phyloP scores from a whole-genome alignment of 2,888 invertebrate species.

The Tanypteryx hageni region DNA sequence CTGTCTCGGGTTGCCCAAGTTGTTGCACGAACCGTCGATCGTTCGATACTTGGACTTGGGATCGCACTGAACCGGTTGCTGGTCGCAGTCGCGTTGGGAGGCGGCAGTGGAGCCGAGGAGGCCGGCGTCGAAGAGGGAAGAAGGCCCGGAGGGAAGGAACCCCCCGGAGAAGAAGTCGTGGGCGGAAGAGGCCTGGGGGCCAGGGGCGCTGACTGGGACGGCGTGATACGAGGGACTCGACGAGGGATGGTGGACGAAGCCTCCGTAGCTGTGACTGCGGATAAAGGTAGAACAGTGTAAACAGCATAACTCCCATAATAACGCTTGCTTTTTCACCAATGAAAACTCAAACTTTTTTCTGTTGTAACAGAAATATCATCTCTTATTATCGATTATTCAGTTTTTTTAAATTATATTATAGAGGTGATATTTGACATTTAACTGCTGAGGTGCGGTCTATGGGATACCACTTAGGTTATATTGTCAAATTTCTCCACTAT shows the following conservation, averaged over 20 bases:
- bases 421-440: no score
- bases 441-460: no score
- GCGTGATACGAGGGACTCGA: conserved; percentile 10
- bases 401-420: no score
- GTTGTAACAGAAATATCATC: background rate
- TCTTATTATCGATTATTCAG: background rate
- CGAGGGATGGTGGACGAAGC: background rate
- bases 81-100: conserved; percentile 68
- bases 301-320: background rate
- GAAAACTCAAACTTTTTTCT: background rate
- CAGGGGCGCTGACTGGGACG: background rate
- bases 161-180: conserved; percentile 31
- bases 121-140: background rate
- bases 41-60: conserved; percentile 82
- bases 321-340: background rate
- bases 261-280: conserved; percentile 12
- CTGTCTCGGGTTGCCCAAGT: conserved; percentile 87
- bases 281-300: background rate
- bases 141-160: background rate
- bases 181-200: background rate
- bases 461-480: no score
- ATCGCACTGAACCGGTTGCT: conserved; percentile 74
- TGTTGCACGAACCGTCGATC: conserved; percentile 97
- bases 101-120: background rate
- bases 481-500: no score